Conservation (phyloP, 1,140 invertebrate species). For the Chelonus insularis region DNA sequence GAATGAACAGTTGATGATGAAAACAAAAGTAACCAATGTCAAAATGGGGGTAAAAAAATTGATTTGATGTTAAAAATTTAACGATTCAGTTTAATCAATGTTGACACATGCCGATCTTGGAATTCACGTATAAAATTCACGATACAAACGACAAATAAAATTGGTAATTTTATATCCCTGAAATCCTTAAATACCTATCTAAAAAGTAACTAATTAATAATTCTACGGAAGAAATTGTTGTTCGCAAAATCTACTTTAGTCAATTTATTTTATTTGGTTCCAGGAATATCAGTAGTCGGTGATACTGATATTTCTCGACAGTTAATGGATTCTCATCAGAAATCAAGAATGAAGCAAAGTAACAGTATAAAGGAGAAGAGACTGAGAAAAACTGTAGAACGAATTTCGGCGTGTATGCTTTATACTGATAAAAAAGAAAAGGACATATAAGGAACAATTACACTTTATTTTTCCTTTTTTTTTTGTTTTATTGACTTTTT, state of each 20-base stretch:
- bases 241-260: conserved; percentile 28
- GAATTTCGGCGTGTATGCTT: background rate
- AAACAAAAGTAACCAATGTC: background rate
- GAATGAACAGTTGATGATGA: background rate
- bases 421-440: background rate
- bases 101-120: conserved; percentile 47
- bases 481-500: too few species aligned
- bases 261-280: conserved; percentile 3
- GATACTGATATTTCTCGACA: conserved; percentile 8
- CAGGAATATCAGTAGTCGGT: background rate
- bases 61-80: conserved; percentile 27
- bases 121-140: conserved; percentile 32
- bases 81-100: conserved; percentile 45
- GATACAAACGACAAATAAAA: conserved; percentile 38
- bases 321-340: conserved; percentile 14
- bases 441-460: background rate
- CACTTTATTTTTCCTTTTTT: too few species aligned
- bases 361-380: background rate
- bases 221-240: conserved; percentile 45
- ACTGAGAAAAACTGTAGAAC: conserved; percentile 7
- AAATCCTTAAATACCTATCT: conserved; percentile 5
- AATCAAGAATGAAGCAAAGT: background rate
- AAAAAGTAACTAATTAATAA: conserved; percentile 49
- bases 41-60: background rate
- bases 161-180: conserved; percentile 56